phyloP scores from a whole-genome alignment of 1,140 invertebrate genomes.

The Ceratina calcarata region DNA sequence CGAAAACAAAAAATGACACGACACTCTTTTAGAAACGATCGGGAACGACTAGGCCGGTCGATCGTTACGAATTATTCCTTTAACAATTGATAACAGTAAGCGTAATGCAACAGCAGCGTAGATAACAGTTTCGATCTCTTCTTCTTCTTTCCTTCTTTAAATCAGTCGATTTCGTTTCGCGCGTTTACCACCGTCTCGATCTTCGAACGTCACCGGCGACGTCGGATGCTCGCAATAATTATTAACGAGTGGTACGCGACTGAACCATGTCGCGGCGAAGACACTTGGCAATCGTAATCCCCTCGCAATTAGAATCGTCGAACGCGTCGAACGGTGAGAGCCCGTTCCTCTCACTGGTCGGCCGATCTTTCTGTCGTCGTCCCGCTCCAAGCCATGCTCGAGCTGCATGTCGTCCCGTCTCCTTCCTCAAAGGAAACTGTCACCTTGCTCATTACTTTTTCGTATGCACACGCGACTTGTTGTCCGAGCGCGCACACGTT shows the following conservation, averaged over 20 bases:
- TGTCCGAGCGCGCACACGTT: conserved; percentile 7
- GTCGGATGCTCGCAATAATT: not conserved
- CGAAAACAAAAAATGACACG: conserved; percentile 54
- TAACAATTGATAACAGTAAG: not conserved
- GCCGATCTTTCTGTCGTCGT: conserved; percentile 43
- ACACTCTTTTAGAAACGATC: conserved; percentile 48
- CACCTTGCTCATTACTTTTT: conserved; percentile 49
- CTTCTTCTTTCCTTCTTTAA: not conserved
- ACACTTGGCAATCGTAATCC: conserved; percentile 73
- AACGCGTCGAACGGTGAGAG: conserved; percentile 22
- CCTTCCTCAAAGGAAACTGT: conserved; percentile 37
- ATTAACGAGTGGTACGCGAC: not conserved
- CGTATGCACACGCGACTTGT: conserved; percentile 21
- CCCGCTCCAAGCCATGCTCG: conserved; percentile 38
- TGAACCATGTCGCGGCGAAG: conserved; percentile 38
- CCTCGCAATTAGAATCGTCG: not conserved
- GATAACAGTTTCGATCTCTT: not conserved
- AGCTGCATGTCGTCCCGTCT: conserved; percentile 52
- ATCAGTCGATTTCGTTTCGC: conserved; percentile 1
- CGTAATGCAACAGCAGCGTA: not conserved
- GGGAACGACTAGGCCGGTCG: not conserved
- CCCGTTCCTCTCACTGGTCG: conserved; percentile 51
- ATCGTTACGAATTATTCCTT: not conserved
- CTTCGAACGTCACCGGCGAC: conserved; percentile 10
- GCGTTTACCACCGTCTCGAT: not conserved